Base-by-base conservation (phyloP, 2,797 vertebrate genomes). In the Labeo calbasu region DNA sequence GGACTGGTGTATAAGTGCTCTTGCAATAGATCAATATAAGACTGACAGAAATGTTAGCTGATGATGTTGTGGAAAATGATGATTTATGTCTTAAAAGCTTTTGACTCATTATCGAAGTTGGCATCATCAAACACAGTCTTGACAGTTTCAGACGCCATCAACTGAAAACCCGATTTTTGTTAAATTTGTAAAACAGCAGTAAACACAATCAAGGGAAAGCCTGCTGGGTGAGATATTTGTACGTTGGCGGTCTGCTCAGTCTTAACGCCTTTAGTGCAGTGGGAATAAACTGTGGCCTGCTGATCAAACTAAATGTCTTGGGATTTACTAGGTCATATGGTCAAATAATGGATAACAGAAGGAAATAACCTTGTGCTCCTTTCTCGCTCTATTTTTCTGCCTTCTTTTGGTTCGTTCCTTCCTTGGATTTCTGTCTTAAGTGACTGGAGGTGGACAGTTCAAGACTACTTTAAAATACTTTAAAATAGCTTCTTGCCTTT, bases 281-380 rank as follows among this genome's bases (percentile, higher is more conserved):
- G 72, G 40, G 36, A 66, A 83, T 83, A 76, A 76, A 76, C 70
- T 82, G 80, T 66, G 71, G 61, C 61, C 55, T 75, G 70, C 70
- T 75, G 70, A 82, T 75, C 61, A 68, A 55, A 76, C 48, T 25
- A 68, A 68, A 83, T 77, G 61, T 59, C 81, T 77, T 21, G 63
- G 72, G 82, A 83, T 77, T 83, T 65, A 69, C 72, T 46, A 76
- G 72, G 61, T 77, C 73, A 77, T 19, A 59, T 57, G 81, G 80
- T 73, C 69, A 55, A 83, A 65, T 59, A 68, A 77, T 57, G 50
- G 21, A 77, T 68, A 77, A 83, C 69, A 69, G 50, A n/a, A 57
- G 51, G 17, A 83, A 76, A 65, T 76, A 83, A 69, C 73, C 61
- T 59, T 83, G 73, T 77, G 63, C 63, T 48, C 51, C 59, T 83